phyloP scores from a whole-genome alignment of 2,888 invertebrate species.

The Erpobdella octoculata region DNA sequence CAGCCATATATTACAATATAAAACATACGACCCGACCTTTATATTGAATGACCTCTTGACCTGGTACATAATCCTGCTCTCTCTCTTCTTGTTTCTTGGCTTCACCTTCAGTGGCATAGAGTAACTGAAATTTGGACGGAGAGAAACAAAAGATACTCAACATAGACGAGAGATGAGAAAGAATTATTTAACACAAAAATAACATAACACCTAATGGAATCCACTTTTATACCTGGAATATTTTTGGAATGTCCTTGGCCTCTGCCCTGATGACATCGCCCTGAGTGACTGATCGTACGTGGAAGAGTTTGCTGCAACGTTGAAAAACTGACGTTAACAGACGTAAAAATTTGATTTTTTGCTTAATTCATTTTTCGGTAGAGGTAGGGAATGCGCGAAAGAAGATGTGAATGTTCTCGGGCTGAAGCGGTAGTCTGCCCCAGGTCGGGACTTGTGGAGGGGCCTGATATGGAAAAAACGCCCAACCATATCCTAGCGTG shows the following conservation, averaged over 20 bases:
- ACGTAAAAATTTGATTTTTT: no score
- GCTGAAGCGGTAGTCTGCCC: no score
- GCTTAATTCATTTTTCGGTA: no score
- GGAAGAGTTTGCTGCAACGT: conserved; percentile 92
- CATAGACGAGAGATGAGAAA: neutral
- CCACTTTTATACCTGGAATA: conserved; percentile 66
- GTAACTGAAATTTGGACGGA: conserved; percentile 54
- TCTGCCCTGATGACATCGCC: conserved; percentile 98
- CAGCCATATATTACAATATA: no score
- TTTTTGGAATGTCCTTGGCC: conserved; percentile 96
- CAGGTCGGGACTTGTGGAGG: no score
- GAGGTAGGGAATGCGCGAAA: neutral
- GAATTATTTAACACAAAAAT: neutral
- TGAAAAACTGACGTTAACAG: no score
- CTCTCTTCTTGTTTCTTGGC: conserved; percentile 54
- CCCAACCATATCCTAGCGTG: no score
- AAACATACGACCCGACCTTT: conserved; percentile 62
- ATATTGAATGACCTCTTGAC: conserved; percentile 58
- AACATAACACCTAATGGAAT: neutral
- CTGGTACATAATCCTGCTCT: conserved; percentile 24
- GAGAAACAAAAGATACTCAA: neutral
- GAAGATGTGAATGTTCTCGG: neutral
- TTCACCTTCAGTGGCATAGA: conserved; percentile 94
- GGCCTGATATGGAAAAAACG: no score
- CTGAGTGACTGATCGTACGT: conserved; percentile 94